Evolutionary conservation across 2,888 invertebrate genomes (phyloP).

Genomic region (Tuta absoluta): DNA sequence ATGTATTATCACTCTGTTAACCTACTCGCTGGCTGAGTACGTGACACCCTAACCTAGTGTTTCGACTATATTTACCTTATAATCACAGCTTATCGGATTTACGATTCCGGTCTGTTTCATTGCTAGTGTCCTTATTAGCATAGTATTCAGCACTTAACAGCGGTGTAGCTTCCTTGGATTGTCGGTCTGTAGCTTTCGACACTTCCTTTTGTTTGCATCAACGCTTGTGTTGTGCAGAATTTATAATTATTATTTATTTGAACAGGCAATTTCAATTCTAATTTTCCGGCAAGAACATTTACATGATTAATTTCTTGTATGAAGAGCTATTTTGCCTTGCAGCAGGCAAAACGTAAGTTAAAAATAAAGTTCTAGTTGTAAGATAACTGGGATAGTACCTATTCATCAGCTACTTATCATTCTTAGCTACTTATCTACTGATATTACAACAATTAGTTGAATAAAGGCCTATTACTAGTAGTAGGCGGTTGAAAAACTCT

Average conservation of each 20-base stretch:
- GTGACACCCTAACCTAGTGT: background rate
- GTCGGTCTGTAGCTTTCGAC: conserved; percentile 19
- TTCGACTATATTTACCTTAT: conserved; percentile 1
- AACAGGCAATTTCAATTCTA: background rate
- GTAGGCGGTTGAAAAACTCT: too few species aligned
- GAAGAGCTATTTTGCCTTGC: background rate
- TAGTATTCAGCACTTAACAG: background rate
- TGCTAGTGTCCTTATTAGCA: background rate
- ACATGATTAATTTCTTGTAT: background rate
- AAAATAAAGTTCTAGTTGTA: too few species aligned
- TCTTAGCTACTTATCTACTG: too few species aligned
- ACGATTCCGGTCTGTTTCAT: conserved; percentile 1
- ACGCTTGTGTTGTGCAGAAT: too few species aligned
- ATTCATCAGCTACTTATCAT: too few species aligned
- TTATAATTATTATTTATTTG: too few species aligned
- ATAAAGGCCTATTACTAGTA: too few species aligned
- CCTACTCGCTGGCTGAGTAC: background rate
- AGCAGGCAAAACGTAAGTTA: background rate
- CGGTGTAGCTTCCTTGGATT: background rate
- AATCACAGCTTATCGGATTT: background rate
- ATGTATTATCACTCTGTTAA: background rate
- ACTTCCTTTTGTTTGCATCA: background rate
- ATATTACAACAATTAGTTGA: too few species aligned
- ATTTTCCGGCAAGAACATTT: conserved; percentile 8
- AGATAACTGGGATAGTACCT: too few species aligned